These are phyloP conservation scores for Apostichopus parvimensis DNA, from an alignment of 35 echinoderm and acorn worm species.

Conservation along the genomic window DNA sequence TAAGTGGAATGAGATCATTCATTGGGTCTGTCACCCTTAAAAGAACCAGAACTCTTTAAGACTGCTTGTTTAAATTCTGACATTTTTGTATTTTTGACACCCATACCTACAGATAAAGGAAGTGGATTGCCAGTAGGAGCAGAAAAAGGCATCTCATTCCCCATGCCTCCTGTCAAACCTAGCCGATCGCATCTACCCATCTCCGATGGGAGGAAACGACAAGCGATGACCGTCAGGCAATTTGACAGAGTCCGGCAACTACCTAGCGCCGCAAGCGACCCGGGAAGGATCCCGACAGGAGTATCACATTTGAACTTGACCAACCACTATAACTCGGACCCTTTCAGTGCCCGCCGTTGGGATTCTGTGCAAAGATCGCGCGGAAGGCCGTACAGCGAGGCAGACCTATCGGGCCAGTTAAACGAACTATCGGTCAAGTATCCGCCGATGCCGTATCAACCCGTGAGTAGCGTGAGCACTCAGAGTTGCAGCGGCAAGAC, in stretches of 20 bases:
- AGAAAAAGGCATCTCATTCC: background rate
- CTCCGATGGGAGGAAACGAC: background rate
- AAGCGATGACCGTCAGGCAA: background rate
- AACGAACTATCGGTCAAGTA: slow-evolving; percentile 28
- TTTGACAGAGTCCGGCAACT: background rate
- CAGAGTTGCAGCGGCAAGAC: background rate
- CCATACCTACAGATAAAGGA: background rate
- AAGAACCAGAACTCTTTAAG: too few species aligned
- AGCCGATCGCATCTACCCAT: background rate
- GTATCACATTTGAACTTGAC: background rate
- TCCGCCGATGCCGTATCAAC: background rate
- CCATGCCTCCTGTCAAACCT: slow-evolving; percentile 1
- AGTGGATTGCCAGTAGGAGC: background rate
- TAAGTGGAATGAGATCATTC: too few species aligned
- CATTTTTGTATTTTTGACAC: too few species aligned
- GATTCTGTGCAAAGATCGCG: background rate
- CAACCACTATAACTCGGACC: background rate
- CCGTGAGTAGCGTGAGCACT: background rate
- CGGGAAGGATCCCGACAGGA: background rate
- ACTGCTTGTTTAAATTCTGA: too few species aligned
- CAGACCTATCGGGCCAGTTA: background rate
- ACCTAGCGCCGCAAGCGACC: slow-evolving; percentile 17
- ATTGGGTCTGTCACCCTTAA: too few species aligned
- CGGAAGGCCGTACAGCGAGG: background rate
- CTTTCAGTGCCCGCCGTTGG: background rate